Conservation (phyloP, 2,113 vertebrate species). For the Sinocyclocheilus rhinocerous region DNA sequence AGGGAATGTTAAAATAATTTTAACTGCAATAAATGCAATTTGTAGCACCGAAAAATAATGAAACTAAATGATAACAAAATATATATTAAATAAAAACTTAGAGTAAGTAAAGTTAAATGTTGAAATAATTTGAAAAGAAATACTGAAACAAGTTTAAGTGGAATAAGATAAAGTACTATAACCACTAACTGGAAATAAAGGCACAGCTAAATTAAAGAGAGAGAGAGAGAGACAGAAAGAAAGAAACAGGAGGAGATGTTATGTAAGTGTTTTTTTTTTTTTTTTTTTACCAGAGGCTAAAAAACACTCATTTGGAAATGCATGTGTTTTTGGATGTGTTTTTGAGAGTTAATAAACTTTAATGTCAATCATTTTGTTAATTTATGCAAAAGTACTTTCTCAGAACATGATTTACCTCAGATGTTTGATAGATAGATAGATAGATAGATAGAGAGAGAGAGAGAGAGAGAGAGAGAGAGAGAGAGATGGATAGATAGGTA, state of each 20-base stretch:
- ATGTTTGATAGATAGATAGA: background rate
- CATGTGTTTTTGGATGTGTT: background rate
- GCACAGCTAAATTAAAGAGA: too few species aligned
- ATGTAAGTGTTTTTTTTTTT: too few species aligned
- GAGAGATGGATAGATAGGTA: background rate
- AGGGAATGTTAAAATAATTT: background rate
- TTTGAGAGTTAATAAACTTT: slow-evolving; percentile 1
- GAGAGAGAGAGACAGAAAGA: too few species aligned
- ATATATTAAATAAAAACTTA: too few species aligned
- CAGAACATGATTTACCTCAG: background rate
- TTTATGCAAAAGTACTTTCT: background rate
- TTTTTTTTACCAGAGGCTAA: background rate
- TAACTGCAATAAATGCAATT: background rate
- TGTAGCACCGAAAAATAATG: background rate
- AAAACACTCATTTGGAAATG: background rate
- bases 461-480: background rate
- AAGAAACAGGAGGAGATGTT: too few species aligned
- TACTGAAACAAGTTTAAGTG: too few species aligned
- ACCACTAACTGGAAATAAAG: too few species aligned
- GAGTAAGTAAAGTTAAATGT: too few species aligned
- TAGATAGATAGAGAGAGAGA: background rate
- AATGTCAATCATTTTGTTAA: background rate
- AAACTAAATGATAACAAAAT: background rate
- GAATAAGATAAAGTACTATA: too few species aligned
- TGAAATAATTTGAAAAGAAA: too few species aligned